Conservation (phyloP, 2,113 vertebrate species). For the Istiophorus platypterus region DNA sequence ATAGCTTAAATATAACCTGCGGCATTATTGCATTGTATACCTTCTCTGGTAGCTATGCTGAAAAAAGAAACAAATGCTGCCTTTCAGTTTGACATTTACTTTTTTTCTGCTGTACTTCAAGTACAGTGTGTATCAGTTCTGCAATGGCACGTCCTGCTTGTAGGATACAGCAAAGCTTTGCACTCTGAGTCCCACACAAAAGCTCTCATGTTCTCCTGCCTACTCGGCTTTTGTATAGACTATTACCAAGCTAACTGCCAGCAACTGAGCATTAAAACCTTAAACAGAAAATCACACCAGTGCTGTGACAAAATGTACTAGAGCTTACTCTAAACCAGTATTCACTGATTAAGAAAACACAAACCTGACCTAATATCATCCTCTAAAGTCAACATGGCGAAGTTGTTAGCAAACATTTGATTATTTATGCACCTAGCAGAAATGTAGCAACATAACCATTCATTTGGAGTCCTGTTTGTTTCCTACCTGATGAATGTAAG, state of each 20-base stretch:
- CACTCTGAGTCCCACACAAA: neutral
- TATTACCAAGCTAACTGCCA: neutral
- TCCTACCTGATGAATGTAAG: neutral
- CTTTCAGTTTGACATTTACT: neutral
- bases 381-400: neutral
- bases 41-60: neutral
- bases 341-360: neutral
- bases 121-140: neutral
- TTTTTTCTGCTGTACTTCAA: neutral
- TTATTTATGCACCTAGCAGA: neutral
- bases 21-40: neutral
- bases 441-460: neutral
- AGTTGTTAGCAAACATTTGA: neutral
- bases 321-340: neutral
- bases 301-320: neutral
- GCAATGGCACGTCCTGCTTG: neutral
- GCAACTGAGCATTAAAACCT: neutral
- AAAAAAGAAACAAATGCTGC: neutral
- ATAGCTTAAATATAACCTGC: conserved; percentile 8
- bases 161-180: neutral
- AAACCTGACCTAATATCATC: neutral
- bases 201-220: neutral
- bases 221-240: neutral
- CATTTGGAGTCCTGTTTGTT: neutral
- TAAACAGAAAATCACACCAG: neutral